Evolutionary conservation across 2,888 invertebrate genomes (phyloP), one percentile per base, ranked within the genome.

Genomic region (Conchocele bisecta): DNA sequence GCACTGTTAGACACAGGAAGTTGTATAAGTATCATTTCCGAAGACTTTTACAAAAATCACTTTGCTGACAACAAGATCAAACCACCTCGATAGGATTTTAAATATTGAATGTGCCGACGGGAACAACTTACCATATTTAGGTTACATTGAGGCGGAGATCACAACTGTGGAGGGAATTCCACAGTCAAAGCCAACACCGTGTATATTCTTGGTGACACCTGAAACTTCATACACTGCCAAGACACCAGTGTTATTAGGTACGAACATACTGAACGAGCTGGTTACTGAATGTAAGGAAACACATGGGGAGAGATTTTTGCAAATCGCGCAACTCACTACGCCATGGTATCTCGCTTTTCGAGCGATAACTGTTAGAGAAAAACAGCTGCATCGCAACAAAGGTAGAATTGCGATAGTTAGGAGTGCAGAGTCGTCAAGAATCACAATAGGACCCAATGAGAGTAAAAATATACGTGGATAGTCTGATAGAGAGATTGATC

Each of bases 51-150:
- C 22, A 15, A 15, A 9, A 42, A 22, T 15, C 5, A 42, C 22
- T 42, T 42, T 17, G 7, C 42, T 20, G 42, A 42, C n/a, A 42
- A 20, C n/a, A 15, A 15, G 22, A 42, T 42, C n/a, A 42, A 42
- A 9, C 42, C 42, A 20, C 6, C 66, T 5, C 6, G n/a, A 42
- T 42, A 15, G 42, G 15, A 15, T 5, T 42, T 42, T 42, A 13
- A 51, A 50, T 11, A 39, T 71, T 13, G 65, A 71, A 56, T 65
- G 65, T 42, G 65, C 65, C 6, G 72, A 67, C 44, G 71, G 71
- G 6, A 7, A 57, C 1, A 41, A 13, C 3, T 20, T 70, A n/a
- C 65, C 70, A 50, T 70, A 65, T 31, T 1, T 22, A 15, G 70
- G 70, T 9, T 65, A 50, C n/a, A n/a, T n/a, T n/a, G n/a, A n/a